These are phyloP conservation scores for Carterocephalus palaemon DNA, from an alignment of 2,888 invertebrate genomes.

Conservation along the genomic window DNA sequence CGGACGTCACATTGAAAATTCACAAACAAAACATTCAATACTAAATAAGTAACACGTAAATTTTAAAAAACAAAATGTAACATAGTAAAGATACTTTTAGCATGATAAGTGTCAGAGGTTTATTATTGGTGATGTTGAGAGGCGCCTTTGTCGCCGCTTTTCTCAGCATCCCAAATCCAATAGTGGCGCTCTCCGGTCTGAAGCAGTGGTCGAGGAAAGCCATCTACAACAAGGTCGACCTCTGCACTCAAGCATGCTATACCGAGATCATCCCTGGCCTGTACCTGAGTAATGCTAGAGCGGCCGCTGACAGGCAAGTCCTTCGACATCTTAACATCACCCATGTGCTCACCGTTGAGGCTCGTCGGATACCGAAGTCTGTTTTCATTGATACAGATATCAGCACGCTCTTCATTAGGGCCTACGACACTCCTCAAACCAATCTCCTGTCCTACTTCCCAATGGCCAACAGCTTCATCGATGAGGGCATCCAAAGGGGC, in stretches of 20 bases:
- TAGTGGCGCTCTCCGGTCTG: constrained; percentile 54
- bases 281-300: constrained; percentile 67
- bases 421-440: constrained; percentile 66
- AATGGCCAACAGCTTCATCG: constrained; percentile 69
- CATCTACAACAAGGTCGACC: constrained; percentile 61
- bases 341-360: constrained; percentile 71
- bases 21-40: constrained; percentile 25
- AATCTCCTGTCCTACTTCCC: constrained; percentile 71
- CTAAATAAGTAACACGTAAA: constrained; percentile 29
- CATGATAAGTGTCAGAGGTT: constrained; percentile 49
- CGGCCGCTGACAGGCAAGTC: constrained; percentile 57
- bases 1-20: constrained; percentile 39
- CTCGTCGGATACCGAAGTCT: constrained; percentile 59
- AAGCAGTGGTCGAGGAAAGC: constrained; percentile 62
- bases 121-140: constrained; percentile 59
- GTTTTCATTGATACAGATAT: constrained; percentile 58
- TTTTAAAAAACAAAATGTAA: constrained; percentile 35
- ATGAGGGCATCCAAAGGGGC: constrained; percentile 80
- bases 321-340: constrained; percentile 64
- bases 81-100: constrained; percentile 30
- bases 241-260: constrained; percentile 66
- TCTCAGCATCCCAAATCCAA: constrained; percentile 58
- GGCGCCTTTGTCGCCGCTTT: constrained; percentile 59
- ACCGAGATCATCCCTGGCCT: constrained; percentile 62
- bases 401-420: constrained; percentile 69